Conservation (phyloP, 1,140 invertebrate species). For the Lordiphosa stackelbergi region DNA sequence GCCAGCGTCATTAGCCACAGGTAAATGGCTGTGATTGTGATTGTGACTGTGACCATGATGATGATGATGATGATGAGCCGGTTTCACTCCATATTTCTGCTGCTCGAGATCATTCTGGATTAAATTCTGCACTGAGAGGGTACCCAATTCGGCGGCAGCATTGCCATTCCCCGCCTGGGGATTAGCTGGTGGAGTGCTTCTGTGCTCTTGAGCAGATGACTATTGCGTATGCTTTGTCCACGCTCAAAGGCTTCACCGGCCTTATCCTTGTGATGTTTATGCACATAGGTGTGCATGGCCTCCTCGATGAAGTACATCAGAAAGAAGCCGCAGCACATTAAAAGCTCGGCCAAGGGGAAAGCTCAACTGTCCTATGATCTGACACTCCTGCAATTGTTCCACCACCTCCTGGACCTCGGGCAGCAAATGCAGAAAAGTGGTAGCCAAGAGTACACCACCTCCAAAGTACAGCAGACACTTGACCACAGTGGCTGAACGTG, state of each 20-base stretch:
- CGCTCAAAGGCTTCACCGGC: slow-evolving; percentile 65
- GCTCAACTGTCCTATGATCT: slow-evolving; percentile 77
- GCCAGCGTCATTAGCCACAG: slow-evolving; percentile 68
- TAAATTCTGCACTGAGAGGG: slow-evolving; percentile 56
- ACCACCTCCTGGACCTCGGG: slow-evolving; percentile 90
- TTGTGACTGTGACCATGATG: slow-evolving; percentile 69
- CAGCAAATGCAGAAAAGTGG: slow-evolving; percentile 92
- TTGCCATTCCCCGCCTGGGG: slow-evolving; percentile 1
- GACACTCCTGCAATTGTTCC: slow-evolving; percentile 79
- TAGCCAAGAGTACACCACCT: slow-evolving; percentile 93
- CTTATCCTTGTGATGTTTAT: slow-evolving; percentile 75
- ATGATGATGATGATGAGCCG: slow-evolving; percentile 31
- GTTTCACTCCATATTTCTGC: slow-evolving; percentile 51
- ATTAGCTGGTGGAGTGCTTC: slow-evolving; percentile 7
- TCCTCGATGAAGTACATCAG: slow-evolving; percentile 91
- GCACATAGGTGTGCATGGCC: slow-evolving; percentile 84
- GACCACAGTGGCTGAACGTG: slow-evolving; percentile 78
- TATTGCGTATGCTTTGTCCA: slow-evolving; percentile 67
- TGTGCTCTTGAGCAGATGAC: slow-evolving; percentile 53
- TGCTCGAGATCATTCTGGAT: slow-evolving; percentile 57
- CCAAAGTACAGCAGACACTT: slow-evolving; percentile 89
- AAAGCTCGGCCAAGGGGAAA: slow-evolving; percentile 85
- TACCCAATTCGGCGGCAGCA: slow-evolving; percentile 16
- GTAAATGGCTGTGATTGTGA: slow-evolving; percentile 77
- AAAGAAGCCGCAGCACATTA: slow-evolving; percentile 89